Evolutionary conservation across 2,888 invertebrate genomes (phyloP).

Genomic region (Apodemia hepburni): DNA sequence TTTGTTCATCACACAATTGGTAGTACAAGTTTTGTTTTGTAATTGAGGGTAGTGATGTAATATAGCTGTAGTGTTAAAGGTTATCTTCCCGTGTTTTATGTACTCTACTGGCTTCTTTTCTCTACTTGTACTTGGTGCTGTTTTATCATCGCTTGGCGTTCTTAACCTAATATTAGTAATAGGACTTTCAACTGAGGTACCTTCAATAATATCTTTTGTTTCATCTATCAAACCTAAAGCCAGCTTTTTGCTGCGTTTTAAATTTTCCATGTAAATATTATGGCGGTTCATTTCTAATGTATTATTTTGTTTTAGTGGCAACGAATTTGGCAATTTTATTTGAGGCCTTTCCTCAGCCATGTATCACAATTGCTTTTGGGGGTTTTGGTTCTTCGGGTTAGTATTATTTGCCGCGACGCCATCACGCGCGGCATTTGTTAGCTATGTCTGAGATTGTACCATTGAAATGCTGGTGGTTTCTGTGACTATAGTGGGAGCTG

Average conservation of each 20-base stretch:
- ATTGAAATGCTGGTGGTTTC: conserved; percentile 86
- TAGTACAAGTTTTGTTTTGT: conserved; percentile 41
- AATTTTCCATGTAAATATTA: conserved; percentile 67
- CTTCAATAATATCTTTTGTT: conserved; percentile 56
- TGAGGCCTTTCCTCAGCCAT: conserved; percentile 60
- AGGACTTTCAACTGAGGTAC: conserved; percentile 41
- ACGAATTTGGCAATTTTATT: conserved; percentile 65
- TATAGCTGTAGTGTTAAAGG: conserved; percentile 70
- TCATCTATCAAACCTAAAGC: conserved; percentile 66
- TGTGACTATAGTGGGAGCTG: conserved; percentile 81
- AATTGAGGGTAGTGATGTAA: conserved; percentile 71
- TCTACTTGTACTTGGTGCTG: conserved; percentile 57
- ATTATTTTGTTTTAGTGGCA: conserved; percentile 69
- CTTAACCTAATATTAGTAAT: conserved; percentile 40
- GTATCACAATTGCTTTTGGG: conserved; percentile 74
- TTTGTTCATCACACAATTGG: conserved; percentile 46
- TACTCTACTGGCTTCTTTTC: conserved; percentile 55
- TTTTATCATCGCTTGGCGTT: conserved; percentile 43
- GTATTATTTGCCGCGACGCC: conserved; percentile 61
- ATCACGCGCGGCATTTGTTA: conserved; percentile 74
- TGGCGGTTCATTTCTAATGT: conserved; percentile 69
- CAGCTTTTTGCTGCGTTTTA: conserved; percentile 59
- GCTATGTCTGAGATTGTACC: conserved; percentile 87
- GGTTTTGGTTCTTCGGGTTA: conserved; percentile 44
- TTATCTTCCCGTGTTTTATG: conserved; percentile 69